phyloP scores from a whole-genome alignment of 1,140 invertebrate species.

The Stegodyphus mimosarum region DNA sequence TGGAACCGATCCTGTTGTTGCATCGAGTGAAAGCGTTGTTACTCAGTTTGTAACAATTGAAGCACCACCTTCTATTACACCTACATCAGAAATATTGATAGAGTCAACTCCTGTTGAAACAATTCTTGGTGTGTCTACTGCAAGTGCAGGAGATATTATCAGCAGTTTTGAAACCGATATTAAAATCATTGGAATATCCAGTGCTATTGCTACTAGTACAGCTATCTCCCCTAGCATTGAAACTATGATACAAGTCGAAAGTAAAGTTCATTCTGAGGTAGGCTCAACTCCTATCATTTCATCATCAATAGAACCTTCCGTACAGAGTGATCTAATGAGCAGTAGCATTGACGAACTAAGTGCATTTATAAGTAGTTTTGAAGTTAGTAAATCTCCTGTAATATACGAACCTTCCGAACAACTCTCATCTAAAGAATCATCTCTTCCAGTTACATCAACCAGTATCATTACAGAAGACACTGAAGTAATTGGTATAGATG shows the following conservation, averaged over 20 bases:
- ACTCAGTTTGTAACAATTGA: constrained; percentile 62
- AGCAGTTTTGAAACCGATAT: constrained; percentile 31
- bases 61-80: constrained; percentile 27
- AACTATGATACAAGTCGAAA: constrained; percentile 38
- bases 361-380: neutral
- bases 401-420: neutral
- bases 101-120: constrained; percentile 37
- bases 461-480: constrained; percentile 57
- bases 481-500: constrained; percentile 59
- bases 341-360: neutral
- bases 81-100: constrained; percentile 19
- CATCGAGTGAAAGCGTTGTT: constrained; percentile 62
- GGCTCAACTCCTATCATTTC: neutral
- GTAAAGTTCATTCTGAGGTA: constrained; percentile 27
- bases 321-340: neutral
- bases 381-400: neutral
- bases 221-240: constrained; percentile 11
- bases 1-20: constrained; percentile 59
- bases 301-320: neutral
- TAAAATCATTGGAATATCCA: constrained; percentile 51
- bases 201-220: constrained; percentile 21
- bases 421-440: neutral
- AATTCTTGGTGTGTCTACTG: constrained; percentile 45
- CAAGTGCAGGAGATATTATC: constrained; percentile 19
- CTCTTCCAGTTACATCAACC: constrained; percentile 52